These are phyloP conservation scores for Psilanteris sp. DNA, from an alignment of 1,140 invertebrate genomes.

Conservation along the genomic window DNA sequence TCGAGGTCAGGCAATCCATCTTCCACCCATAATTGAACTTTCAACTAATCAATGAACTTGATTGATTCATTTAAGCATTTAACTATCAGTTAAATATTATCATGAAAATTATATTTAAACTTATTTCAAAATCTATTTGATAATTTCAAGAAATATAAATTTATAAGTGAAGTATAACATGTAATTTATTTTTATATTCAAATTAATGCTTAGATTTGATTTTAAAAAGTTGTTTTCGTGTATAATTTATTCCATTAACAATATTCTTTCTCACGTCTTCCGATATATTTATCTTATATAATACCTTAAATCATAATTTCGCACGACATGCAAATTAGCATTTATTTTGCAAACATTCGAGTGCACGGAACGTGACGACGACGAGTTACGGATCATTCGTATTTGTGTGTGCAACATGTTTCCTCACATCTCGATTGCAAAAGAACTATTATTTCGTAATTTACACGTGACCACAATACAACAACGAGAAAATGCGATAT, in stretches of 20 bases:
- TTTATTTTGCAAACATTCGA: conserved; percentile 49
- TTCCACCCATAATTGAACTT: conserved; percentile 43
- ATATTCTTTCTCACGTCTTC: conserved; percentile 3
- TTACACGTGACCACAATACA: conserved; percentile 60
- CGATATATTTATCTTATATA: neutral
- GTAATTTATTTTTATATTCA: conserved; percentile 4
- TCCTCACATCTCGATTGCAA: conserved; percentile 41
- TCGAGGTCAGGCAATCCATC: conserved; percentile 32
- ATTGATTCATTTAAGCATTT: conserved; percentile 49
- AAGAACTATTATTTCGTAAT: conserved; percentile 58
- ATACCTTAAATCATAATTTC: conserved; percentile 26
- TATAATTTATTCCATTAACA: too few relatives aligned
- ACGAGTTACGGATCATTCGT: conserved; percentile 44
- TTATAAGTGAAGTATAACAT: too few relatives aligned
- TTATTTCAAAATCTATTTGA: conserved; percentile 15
- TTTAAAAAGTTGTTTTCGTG: too few relatives aligned
- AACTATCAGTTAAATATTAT: conserved; percentile 36
- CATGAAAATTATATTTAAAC: conserved; percentile 30
- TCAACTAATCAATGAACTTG: conserved; percentile 47
- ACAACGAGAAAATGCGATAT: conserved; percentile 1
- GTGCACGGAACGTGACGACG: conserved; percentile 48
- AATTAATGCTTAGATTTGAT: too few relatives aligned
- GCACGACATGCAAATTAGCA: conserved; percentile 25
- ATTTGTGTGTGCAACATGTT: conserved; percentile 53
- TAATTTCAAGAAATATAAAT: too few relatives aligned